Conservation (phyloP, 1,140 invertebrate species). For the Trigoniulus corallinus region DNA sequence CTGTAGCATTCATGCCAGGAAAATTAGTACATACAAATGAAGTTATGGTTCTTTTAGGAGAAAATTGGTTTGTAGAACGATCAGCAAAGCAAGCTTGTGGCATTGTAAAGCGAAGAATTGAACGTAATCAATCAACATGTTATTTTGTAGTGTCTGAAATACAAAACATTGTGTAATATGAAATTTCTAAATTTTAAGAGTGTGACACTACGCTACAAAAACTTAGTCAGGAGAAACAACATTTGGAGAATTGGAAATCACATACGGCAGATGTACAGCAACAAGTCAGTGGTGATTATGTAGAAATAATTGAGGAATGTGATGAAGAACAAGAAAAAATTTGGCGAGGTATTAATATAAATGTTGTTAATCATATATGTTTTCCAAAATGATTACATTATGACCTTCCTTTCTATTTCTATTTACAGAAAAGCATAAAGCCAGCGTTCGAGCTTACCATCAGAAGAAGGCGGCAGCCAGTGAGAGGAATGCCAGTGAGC, state of each 20-base stretch:
- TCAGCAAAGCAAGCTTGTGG: slow-evolving; percentile 43
- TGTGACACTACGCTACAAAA: neutral
- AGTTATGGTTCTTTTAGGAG: slow-evolving; percentile 44
- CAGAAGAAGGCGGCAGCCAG: too few relatives aligned
- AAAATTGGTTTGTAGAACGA: slow-evolving; percentile 51
- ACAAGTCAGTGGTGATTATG: neutral
- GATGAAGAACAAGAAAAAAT: neutral
- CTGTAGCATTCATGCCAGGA: slow-evolving; percentile 46
- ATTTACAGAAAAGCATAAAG: too few relatives aligned
- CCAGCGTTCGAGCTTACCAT: too few relatives aligned
- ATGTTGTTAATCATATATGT: too few relatives aligned
- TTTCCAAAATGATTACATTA: too few relatives aligned
- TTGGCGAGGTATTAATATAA: neutral
- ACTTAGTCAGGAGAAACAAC: slow-evolving; percentile 1
- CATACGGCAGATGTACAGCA: neutral
- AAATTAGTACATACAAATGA: slow-evolving; percentile 53
- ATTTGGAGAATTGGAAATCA: neutral
- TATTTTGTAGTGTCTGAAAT: too few relatives aligned
- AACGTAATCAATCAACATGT: slow-evolving; percentile 28
- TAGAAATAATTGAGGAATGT: neutral
- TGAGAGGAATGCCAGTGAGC: too few relatives aligned
- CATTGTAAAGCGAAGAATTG: slow-evolving; percentile 40
- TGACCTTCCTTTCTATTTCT: too few relatives aligned
- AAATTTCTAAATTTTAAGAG: too few relatives aligned
- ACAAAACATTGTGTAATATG: too few relatives aligned